Evolutionary conservation across 2,797 vertebrate species (phyloP), one percentile per base, ranked within the genome.

Genomic region (Adrianichthys oophorus): DNA sequence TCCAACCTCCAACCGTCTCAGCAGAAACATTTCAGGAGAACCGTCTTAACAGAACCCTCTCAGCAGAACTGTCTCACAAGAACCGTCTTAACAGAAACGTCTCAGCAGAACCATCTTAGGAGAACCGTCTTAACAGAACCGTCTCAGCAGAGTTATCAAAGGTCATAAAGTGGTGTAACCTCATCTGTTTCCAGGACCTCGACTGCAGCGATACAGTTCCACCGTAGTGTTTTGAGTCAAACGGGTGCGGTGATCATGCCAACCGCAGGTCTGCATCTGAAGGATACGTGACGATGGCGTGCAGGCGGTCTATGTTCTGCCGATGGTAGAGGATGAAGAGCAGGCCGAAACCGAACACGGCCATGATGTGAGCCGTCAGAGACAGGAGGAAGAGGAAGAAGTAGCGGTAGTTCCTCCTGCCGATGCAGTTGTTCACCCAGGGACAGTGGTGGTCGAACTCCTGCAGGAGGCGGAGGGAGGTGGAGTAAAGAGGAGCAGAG

Each of bases 381-480:
- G 96, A 99, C 46, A 99, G 90, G 62, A 99, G 87, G 89, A 99
- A 99, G 55, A 99, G 94, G 91, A 99, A 99, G 91, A 99, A 99
- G 87, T 98, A 98, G 15, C 97, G 95, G 90, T 99, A 99, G 75
- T 99, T 99, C 75, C 97, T 93, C 62, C 95, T 92, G 65, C 96
- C 97, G 0, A 99, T 98, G 85, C 96, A 99, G 91, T 98, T 99
- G 89, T 99, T 98, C 69, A 98, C 95, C 97, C 97, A 99, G 0
- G 97, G 97, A 76, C 97, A 99, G 88, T 99, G 97, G 68, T 99
- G 97, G 83, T 99, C 97, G 23, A 99, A 99, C 78, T 99, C 97
- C 97, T 99, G 51, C 7, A n/a, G 7, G 2, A n/a, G 16, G 23
- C 54, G 8, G 7, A 19, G 44, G 29, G 29, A 32, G 32, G 32